phyloP scores from a whole-genome alignment of 2,113 vertebrate species.

The Phaetusa simplex region DNA sequence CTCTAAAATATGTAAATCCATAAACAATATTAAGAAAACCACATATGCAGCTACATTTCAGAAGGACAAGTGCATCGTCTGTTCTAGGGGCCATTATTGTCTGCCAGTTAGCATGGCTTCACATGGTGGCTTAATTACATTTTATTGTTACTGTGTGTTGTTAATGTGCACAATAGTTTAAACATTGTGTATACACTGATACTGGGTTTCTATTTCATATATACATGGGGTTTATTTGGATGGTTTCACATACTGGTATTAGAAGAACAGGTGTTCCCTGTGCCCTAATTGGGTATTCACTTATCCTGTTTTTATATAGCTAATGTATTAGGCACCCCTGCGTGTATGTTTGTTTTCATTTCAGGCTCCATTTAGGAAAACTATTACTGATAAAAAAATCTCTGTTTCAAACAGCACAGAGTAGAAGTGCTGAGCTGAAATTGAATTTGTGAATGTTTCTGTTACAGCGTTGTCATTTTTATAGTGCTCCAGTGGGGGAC shows the following conservation, averaged over 20 bases:
- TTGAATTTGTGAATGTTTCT: background rate
- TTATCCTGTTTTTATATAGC: background rate
- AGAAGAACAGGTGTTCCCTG: background rate
- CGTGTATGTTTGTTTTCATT: background rate
- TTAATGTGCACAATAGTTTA: background rate
- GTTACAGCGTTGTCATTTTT: background rate
- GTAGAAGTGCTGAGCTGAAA: background rate
- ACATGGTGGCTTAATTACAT: background rate
- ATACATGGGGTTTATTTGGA: background rate
- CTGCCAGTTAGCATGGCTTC: background rate
- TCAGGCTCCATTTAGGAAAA: conserved; percentile 13
- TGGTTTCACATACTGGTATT: background rate
- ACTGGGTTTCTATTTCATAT: background rate
- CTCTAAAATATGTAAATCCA: background rate
- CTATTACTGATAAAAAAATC: conserved; percentile 21
- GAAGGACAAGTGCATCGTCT: background rate
- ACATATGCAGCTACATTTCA: background rate
- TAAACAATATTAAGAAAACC: background rate
- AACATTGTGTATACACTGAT: background rate
- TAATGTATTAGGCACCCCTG: background rate
- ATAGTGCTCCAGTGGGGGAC: background rate
- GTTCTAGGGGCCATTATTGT: background rate
- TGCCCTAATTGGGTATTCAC: background rate
- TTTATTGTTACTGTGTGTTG: background rate
- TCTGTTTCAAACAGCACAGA: background rate